Evolutionary conservation across 2,113 vertebrate species (phyloP).

Genomic region (Pavo muticus): DNA sequence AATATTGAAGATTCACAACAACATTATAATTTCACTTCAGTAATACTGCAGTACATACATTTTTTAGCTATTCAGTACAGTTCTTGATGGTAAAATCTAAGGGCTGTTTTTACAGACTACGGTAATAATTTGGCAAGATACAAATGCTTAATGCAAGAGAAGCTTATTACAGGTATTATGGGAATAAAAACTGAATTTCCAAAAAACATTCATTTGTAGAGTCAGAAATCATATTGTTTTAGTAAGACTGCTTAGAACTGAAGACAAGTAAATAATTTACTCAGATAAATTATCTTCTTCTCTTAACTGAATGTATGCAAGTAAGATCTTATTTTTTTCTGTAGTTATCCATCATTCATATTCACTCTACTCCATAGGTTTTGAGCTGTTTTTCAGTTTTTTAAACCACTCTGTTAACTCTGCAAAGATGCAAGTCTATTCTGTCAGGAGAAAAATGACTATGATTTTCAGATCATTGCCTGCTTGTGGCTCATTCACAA

Average conservation of each 20-base stretch:
- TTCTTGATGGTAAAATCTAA: background rate
- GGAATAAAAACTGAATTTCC: background rate
- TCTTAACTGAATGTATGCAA: background rate
- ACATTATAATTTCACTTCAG: background rate
- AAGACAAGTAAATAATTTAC: background rate
- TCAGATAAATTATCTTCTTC: background rate
- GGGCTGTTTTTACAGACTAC: background rate
- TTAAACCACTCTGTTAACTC: background rate
- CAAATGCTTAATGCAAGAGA: background rate
- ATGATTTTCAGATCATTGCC: background rate
- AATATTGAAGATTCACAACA: slow-evolving; percentile 35
- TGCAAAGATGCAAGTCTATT: background rate
- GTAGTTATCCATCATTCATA: background rate
- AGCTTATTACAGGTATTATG: background rate
- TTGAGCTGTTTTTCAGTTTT: background rate
- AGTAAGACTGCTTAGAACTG: background rate
- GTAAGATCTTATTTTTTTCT: background rate
- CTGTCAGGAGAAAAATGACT: background rate
- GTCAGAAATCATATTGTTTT: background rate
- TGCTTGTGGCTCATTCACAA: background rate
- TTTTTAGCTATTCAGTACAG: background rate
- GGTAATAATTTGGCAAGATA: background rate
- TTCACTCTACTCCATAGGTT: background rate
- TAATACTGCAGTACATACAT: background rate
- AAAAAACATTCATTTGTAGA: background rate